Conservation (phyloP, 2,113 vertebrate genomes). For the Leucopternis melanops region DNA sequence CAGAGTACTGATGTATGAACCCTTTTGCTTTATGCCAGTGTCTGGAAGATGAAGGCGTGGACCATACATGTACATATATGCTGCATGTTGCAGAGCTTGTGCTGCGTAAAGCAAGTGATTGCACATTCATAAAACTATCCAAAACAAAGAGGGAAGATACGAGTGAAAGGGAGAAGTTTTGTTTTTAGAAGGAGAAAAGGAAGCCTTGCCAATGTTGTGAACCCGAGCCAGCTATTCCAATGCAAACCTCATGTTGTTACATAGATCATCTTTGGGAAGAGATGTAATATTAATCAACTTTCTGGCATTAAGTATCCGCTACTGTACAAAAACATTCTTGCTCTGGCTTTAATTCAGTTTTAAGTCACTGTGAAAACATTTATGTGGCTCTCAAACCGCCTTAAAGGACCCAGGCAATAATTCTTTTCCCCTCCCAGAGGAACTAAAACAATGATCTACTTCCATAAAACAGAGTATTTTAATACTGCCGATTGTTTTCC, state of each 20-base stretch:
- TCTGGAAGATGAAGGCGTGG: neutral
- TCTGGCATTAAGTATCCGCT: slow-evolving; percentile 52
- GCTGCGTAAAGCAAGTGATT: neutral
- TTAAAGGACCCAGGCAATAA: slow-evolving; percentile 56
- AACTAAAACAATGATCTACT: slow-evolving; percentile 27
- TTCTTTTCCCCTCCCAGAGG: slow-evolving; percentile 24
- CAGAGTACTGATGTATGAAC: neutral
- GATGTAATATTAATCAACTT: slow-evolving; percentile 51
- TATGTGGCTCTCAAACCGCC: slow-evolving; percentile 59
- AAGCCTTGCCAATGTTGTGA: slow-evolving; percentile 30
- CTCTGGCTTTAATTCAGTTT: slow-evolving; percentile 68
- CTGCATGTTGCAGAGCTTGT: neutral
- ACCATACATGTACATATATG: neutral
- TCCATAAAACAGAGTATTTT: slow-evolving; percentile 24
- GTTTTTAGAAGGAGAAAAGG: slow-evolving; percentile 45
- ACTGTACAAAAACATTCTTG: slow-evolving; percentile 63
- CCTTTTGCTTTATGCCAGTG: neutral
- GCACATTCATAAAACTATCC: neutral
- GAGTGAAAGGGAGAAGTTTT: slow-evolving; percentile 40
- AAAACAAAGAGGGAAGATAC: neutral
- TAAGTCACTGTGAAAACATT: slow-evolving; percentile 69
- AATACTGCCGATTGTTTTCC: neutral
- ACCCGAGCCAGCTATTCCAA: slow-evolving; percentile 47
- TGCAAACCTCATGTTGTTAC: slow-evolving; percentile 54
- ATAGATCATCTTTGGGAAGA: slow-evolving; percentile 38